Percentiles rank a stretch among this genome's conserved stretches.
These are phyloP conservation scores for Megaceryle torquata DNA, from an alignment of 2,113 vertebrate species.

Conservation along the genomic window DNA sequence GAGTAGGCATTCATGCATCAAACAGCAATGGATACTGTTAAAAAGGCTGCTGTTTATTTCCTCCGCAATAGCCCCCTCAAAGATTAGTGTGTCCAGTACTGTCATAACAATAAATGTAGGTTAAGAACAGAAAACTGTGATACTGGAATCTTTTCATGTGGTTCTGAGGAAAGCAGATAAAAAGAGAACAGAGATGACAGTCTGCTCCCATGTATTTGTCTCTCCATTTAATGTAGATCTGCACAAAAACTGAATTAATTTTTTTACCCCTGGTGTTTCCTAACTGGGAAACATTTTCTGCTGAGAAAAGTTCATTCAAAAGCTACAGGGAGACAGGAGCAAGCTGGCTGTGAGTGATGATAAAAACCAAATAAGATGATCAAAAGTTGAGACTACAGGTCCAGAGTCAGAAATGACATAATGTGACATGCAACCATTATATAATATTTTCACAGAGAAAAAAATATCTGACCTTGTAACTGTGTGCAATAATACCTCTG, in stretches of 20 bases:
- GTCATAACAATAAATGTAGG: slow-evolving; percentile 7
- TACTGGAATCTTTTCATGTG: background rate
- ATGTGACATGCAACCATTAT: background rate
- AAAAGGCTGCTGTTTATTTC: background rate
- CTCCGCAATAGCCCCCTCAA: background rate
- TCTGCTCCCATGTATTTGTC: background rate
- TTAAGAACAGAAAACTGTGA: slow-evolving; percentile 22
- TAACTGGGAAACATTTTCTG: background rate
- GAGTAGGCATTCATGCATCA: background rate
- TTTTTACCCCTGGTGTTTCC: background rate
- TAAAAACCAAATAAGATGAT: background rate
- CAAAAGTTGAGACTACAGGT: background rate
- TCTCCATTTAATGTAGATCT: background rate
- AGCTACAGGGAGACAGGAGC: background rate
- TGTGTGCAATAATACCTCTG: background rate
- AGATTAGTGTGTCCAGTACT: background rate
- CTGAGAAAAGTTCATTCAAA: background rate
- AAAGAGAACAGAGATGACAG: background rate
- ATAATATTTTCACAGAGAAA: background rate
- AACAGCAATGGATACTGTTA: background rate
- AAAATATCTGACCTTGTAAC: background rate
- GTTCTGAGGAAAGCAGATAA: background rate
- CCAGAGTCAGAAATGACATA: background rate
- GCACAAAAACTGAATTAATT: background rate
- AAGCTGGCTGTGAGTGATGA: background rate